Percentiles rank a stretch among this genome's conserved stretches.
Conservation (phyloP, 2,797 vertebrate genomes). For the Apogon talboti region DNA sequence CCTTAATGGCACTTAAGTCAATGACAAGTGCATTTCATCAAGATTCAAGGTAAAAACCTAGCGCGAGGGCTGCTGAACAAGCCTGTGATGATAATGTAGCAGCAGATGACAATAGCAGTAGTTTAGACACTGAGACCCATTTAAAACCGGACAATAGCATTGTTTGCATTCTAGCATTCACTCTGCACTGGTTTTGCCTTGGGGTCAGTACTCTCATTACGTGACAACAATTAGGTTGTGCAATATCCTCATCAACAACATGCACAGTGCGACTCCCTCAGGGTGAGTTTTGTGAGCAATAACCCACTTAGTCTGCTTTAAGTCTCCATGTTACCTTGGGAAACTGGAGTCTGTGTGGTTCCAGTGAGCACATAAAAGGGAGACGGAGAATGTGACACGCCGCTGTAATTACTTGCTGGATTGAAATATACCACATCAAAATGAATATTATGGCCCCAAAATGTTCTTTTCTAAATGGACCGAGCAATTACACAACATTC, state of each 20-base stretch:
- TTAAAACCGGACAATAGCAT: not conserved
- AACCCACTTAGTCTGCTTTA: slow-evolving; percentile 56
- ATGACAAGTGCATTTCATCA: slow-evolving; percentile 4
- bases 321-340: slow-evolving; percentile 39
- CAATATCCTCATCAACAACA: slow-evolving; percentile 58
- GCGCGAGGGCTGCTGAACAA: slow-evolving; percentile 2
- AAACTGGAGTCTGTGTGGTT: slow-evolving; percentile 42
- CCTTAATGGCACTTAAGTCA: slow-evolving; percentile 5
- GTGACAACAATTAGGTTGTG: slow-evolving; percentile 57
- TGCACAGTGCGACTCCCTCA: slow-evolving; percentile 17
- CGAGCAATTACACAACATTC: slow-evolving; percentile 3
- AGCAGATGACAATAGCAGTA: not conserved
- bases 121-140: not conserved
- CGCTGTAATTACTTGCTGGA: slow-evolving; percentile 30
- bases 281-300: slow-evolving; percentile 37
- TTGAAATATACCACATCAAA: slow-evolving; percentile 22
- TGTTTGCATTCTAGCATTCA: slow-evolving; percentile 11
- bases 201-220: slow-evolving; percentile 44
- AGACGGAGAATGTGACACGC: slow-evolving; percentile 15
- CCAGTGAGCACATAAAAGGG: slow-evolving; percentile 20
- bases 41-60: not conserved
- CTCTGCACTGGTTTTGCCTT: slow-evolving; percentile 18
- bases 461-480: slow-evolving; percentile 12
- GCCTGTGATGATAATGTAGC: not conserved
- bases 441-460: slow-evolving; percentile 21